Percentiles rank a stretch among this genome's conserved stretches.
These are phyloP conservation scores for Aphelenchoides besseyi DNA, from an alignment of 1,140 invertebrate species.

Conservation along the genomic window DNA sequence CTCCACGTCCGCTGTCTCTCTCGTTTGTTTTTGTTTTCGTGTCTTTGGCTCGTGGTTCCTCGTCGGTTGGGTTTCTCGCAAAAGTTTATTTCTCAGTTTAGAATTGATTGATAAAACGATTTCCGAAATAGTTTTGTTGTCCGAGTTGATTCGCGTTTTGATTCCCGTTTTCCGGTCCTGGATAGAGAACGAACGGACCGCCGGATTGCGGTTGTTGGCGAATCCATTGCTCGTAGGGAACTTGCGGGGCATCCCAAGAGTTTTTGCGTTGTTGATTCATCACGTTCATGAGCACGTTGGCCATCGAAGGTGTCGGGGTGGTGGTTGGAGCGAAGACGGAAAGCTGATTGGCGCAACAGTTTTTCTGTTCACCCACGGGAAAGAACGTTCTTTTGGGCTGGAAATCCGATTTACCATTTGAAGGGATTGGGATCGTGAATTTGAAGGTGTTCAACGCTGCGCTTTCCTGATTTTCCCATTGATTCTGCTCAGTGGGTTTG, in stretches of 20 bases:
- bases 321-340: not conserved
- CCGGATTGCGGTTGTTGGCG: constrained; percentile 8
- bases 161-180: not conserved
- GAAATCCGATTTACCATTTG: not conserved
- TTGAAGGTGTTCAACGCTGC: not conserved
- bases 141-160: too few relatives aligned
- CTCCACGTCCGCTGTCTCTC: too few relatives aligned
- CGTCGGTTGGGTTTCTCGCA: too few relatives aligned
- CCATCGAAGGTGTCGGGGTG: not conserved
- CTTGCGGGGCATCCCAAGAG: not conserved
- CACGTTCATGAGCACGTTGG: not conserved
- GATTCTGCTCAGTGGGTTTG: not conserved
- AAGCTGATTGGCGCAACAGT: constrained; percentile 1
- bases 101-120: too few relatives aligned
- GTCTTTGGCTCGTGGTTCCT: too few relatives aligned
- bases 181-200: constrained; percentile 3
- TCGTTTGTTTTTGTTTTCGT: too few relatives aligned
- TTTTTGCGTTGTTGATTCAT: not conserved
- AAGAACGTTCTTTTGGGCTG: not conserved
- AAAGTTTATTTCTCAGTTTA: too few relatives aligned
- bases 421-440: not conserved
- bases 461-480: not conserved
- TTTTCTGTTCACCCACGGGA: not conserved
- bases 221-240: constrained; percentile 5
- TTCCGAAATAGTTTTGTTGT: too few relatives aligned